These are phyloP conservation scores for Parelbella ahira DNA, from an alignment of 2,888 invertebrate genomes.

Conservation along the genomic window DNA sequence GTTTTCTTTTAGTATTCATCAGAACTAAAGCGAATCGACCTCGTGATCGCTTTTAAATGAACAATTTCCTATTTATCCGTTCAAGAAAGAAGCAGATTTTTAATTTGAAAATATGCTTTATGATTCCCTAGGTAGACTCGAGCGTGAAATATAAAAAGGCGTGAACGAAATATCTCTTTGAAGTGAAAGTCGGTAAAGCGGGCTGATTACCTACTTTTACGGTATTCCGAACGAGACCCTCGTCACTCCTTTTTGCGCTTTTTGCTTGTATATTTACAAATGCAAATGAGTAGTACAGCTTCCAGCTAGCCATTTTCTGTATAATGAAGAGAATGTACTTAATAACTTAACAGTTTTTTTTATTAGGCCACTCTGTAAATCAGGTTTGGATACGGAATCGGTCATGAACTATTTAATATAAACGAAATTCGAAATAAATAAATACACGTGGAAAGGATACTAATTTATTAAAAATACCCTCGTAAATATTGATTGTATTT, in stretches of 20 bases:
- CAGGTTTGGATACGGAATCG: no score
- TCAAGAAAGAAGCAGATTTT: conserved; percentile 3
- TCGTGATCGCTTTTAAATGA: conserved; percentile 12
- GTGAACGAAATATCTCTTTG: conserved; percentile 56
- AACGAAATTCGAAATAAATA: no score
- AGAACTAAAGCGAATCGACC: conserved; percentile 3
- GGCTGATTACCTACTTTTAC: conserved; percentile 68
- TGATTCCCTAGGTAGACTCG: conserved; percentile 10
- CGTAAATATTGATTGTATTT: no score
- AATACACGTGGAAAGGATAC: no score
- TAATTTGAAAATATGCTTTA: conserved; percentile 11
- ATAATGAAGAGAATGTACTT: conserved; percentile 9
- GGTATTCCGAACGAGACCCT: conserved; percentile 61
- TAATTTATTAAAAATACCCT: no score
- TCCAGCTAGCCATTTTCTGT: conserved; percentile 15
- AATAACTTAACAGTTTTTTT: conserved; percentile 7
- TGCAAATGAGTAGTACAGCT: conserved; percentile 43
- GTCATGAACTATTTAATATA: no score
- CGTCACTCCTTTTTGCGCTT: conserved; percentile 59
- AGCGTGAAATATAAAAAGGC: conserved; percentile 38
- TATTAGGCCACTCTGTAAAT: no score
- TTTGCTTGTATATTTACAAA: conserved; percentile 52
- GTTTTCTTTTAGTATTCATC: no score
- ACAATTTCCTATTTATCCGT: conserved; percentile 4
- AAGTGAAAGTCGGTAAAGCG: conserved; percentile 59